These are phyloP conservation scores for Hyla sarda DNA, from an alignment of 2,113 vertebrate genomes.

Conservation along the genomic window DNA sequence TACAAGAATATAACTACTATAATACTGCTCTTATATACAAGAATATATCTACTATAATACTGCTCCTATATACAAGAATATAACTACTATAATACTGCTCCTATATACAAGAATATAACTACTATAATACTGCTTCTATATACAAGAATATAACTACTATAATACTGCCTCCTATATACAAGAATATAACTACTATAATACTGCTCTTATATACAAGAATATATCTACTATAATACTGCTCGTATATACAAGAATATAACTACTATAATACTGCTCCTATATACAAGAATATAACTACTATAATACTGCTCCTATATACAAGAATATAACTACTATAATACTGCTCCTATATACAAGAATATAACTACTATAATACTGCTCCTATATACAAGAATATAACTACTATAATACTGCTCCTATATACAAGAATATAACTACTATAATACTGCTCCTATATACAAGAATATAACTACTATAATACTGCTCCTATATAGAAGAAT, in stretches of 20 bases:
- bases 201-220: too few relatives aligned
- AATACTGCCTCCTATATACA: too few relatives aligned
- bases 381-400: neutral
- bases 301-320: neutral
- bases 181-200: too few relatives aligned
- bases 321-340: conserved; percentile 18
- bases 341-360: neutral
- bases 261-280: too few relatives aligned
- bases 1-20: conserved; percentile 9
- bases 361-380: conserved; percentile 1
- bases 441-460: neutral
- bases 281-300: conserved; percentile 8
- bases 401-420: neutral
- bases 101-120: too few relatives aligned
- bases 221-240: too few relatives aligned
- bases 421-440: neutral
- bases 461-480: conserved; percentile 1
- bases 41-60: too few relatives aligned
- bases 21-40: neutral
- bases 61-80: too few relatives aligned
- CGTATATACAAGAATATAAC: too few relatives aligned
- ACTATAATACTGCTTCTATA: too few relatives aligned
- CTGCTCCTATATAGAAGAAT: neutral
- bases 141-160: too few relatives aligned
- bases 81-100: too few relatives aligned